Evolutionary conservation across 2,113 vertebrate species (phyloP), one percentile per base, ranked within the genome.

Genomic region (human (Homo sapiens)): DNA sequence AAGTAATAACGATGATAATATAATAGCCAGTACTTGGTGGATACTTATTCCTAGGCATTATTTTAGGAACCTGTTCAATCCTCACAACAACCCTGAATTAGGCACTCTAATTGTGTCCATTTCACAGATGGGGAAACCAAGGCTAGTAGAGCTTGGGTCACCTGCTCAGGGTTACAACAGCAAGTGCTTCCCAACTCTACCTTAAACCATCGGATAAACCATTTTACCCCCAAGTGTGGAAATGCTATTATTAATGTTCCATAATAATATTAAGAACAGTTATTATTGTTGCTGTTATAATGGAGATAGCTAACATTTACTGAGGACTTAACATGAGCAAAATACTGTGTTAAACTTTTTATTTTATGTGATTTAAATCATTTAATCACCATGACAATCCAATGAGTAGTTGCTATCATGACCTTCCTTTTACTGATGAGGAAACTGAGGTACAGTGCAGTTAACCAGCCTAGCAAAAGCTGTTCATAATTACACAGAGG

Each of bases 91-190:
- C 30, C 8, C 55, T 52, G 22, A 57, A 59, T 79, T 72, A 52
- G 52, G 5, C 14, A 25, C 32, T 30, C 55, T 91, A 23, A 35
- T 0, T 64, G 23, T 40, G 66, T 40, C 45, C 50, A 57, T 75
- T 91, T 85, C 45, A 32, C 0, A 93, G 90, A 70, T 61, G n/a
- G n/a, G 38, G n/a, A 93, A 91, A 92, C 43, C 43, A 85, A 85
- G 59, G 66, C 73, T 43, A 25, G 8, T 0, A 57, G 61, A 50
- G 17, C 1, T 48, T 3, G 84, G 40, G 43, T 8, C 25, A 80
- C n/a, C 23, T 8, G 23, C 27, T 75, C 72, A 45, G 57, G 13
- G 30, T 80, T 10, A 80, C 9, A 52, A 4, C 27, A 61, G 38
- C 35, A 75, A 50, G 8, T 35, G 25, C 27, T n/a, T 68, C 87